These are phyloP conservation scores for Trichogramma dendrolimi DNA, from an alignment of 2,888 invertebrate species.

Conservation along the genomic window DNA sequence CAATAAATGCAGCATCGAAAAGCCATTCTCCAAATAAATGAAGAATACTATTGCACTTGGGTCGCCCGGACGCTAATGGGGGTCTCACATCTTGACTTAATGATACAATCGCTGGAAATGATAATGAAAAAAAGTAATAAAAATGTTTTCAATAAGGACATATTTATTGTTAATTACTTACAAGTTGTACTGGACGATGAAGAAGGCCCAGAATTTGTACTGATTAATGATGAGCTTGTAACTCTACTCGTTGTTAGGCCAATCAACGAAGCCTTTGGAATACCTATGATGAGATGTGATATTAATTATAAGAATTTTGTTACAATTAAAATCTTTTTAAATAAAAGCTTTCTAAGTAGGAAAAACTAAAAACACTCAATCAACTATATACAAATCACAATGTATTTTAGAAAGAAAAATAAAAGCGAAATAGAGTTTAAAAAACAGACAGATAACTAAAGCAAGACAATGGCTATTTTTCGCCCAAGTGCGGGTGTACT, in stretches of 20 bases:
- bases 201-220: constrained; percentile 69
- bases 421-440: constrained; percentile 15
- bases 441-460: constrained; percentile 11
- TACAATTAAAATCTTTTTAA: neutral
- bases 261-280: constrained; percentile 76
- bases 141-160: neutral
- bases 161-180: constrained; percentile 48
- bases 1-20: constrained; percentile 91
- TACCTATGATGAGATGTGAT: constrained; percentile 57
- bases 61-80: constrained; percentile 71
- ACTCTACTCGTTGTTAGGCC: constrained; percentile 72
- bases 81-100: constrained; percentile 61
- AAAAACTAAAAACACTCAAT: constrained; percentile 12
- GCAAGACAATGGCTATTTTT: constrained; percentile 12
- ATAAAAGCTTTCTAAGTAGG: constrained; percentile 2
- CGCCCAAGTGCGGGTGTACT: constrained; percentile 18
- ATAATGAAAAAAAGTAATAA: neutral
- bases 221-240: constrained; percentile 62
- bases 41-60: constrained; percentile 91
- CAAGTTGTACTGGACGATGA: constrained; percentile 66
- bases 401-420: neutral
- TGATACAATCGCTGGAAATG: constrained; percentile 58
- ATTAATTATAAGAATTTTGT: neutral
- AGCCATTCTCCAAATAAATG: constrained; percentile 96
- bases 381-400: neutral